phyloP scores from a whole-genome alignment of 2,797 vertebrate genomes.

The Momotus momota region DNA sequence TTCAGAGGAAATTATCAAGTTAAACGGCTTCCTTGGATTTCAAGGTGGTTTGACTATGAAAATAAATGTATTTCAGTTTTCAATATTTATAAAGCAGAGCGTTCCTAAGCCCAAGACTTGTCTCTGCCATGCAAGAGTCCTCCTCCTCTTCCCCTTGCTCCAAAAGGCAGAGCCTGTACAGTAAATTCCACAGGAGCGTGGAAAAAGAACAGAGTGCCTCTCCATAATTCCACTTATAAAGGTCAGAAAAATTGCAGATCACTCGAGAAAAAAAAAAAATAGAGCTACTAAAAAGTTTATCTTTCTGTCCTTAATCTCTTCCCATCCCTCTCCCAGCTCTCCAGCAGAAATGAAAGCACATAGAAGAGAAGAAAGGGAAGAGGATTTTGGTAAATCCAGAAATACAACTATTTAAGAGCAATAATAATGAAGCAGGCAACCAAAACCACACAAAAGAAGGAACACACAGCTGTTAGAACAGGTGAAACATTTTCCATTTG shows the following conservation, averaged over 20 bases:
- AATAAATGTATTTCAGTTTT: background rate
- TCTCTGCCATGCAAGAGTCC: background rate
- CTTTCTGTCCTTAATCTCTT: background rate
- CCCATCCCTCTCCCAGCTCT: background rate
- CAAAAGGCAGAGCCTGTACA: background rate
- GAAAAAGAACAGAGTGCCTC: background rate
- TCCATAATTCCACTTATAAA: background rate
- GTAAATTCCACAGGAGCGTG: accelerated
- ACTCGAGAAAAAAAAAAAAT: background rate
- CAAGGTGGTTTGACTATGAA: background rate
- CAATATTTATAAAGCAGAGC: background rate
- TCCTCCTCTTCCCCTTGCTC: background rate
- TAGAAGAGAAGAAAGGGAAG: background rate
- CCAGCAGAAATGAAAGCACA: background rate
- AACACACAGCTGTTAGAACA: background rate
- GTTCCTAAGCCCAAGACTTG: background rate
- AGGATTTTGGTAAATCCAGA: background rate
- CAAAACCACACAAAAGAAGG: background rate
- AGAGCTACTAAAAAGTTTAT: background rate
- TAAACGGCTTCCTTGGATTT: background rate
- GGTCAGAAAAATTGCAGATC: background rate
- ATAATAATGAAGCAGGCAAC: background rate
- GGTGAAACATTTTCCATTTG: background rate
- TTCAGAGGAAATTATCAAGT: background rate
- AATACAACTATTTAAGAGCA: background rate